Conservation (phyloP, 37 sponge, comb jelly and placozoan genomes). For the Halisarca cf. caerulea region DNA sequence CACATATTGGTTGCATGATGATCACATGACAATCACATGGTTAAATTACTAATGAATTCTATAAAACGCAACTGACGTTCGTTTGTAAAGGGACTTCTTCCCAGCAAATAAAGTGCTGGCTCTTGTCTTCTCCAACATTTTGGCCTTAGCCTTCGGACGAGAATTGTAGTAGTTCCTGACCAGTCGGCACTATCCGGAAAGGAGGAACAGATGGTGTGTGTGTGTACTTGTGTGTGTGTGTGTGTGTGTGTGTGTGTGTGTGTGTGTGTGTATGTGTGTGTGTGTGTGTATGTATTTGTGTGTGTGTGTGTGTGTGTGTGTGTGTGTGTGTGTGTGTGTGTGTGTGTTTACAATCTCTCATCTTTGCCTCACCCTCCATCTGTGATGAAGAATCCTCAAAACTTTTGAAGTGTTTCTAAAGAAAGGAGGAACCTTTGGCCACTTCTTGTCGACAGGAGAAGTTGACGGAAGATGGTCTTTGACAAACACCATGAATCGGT, state of each 20-base stretch:
- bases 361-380: constrained; percentile 70
- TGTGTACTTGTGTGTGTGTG: not conserved
- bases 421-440: constrained; percentile 62
- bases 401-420: constrained; percentile 42
- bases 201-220: not conserved
- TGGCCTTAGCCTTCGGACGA: constrained; percentile 53
- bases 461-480: constrained; percentile 55
- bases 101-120: constrained; percentile 77
- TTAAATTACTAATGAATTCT: not conserved
- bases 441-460: constrained; percentile 73
- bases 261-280: not conserved
- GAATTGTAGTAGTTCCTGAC: constrained; percentile 52
- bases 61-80: constrained; percentile 52
- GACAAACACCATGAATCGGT: constrained; percentile 55
- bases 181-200: constrained; percentile 54
- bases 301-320: not conserved
- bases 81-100: constrained; percentile 68
- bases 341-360: not conserved
- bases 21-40: not conserved
- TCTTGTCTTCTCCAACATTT: constrained; percentile 66
- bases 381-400: constrained; percentile 70
- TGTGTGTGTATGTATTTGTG: not conserved
- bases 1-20: too few species aligned
- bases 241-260: not conserved
- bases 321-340: not conserved